These are phyloP conservation scores for Brachylomia viminalis DNA, from an alignment of 2,888 invertebrate species.

Conservation along the genomic window DNA sequence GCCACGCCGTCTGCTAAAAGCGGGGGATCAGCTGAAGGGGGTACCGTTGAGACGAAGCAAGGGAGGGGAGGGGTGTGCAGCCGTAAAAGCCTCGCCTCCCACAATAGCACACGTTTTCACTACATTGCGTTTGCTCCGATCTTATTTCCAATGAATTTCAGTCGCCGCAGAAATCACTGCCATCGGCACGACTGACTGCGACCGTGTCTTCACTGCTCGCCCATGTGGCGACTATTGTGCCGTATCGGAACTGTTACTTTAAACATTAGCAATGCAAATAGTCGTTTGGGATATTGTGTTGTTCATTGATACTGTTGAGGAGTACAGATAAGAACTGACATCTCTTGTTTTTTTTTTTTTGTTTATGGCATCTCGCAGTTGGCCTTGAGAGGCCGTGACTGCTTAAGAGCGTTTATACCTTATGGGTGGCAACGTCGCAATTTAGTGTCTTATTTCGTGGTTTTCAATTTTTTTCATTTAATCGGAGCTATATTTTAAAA, in stretches of 20 bases:
- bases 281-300: constrained; percentile 41
- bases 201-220: constrained; percentile 45
- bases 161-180: constrained; percentile 74
- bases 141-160: constrained; percentile 83
- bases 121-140: constrained; percentile 82
- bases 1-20: constrained; percentile 71
- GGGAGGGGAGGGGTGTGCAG: constrained; percentile 52
- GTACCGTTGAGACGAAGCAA: constrained; percentile 29
- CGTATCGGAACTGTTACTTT: constrained; percentile 48
- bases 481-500: no score
- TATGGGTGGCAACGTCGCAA: no score
- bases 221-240: constrained; percentile 39
- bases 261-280: constrained; percentile 59
- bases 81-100: constrained; percentile 79
- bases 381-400: no score
- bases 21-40: constrained; percentile 56
- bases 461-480: no score
- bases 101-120: constrained; percentile 84
- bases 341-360: no score
- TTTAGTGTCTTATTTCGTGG: no score
- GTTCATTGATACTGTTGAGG: constrained; percentile 6
- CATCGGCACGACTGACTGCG: constrained; percentile 51
- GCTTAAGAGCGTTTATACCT: no score
- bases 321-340: background rate
- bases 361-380: no score